phyloP scores from a whole-genome alignment of 2,113 vertebrate species.

The Gymnorhina tibicen region DNA sequence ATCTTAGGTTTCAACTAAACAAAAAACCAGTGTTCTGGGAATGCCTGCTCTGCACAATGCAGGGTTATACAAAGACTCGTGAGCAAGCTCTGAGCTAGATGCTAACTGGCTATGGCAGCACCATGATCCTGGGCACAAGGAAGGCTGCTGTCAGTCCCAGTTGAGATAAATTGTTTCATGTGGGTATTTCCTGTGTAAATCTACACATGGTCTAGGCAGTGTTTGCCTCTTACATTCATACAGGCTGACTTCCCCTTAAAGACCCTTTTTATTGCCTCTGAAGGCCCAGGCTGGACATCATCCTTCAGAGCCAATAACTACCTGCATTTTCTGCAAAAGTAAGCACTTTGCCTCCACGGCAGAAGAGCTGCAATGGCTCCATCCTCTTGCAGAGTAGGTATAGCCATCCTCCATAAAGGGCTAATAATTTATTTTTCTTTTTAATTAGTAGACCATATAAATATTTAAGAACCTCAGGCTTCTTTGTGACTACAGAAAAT shows the following conservation, averaged over 20 bases:
- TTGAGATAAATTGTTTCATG: not conserved
- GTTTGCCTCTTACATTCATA: not conserved
- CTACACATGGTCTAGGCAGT: not conserved
- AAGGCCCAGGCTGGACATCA: not conserved
- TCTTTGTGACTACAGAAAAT: not conserved
- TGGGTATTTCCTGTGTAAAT: not conserved
- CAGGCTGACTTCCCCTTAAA: not conserved
- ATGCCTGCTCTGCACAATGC: rapidly evolving
- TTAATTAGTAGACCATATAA: not conserved
- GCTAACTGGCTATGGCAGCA: not conserved
- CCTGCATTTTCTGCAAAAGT: not conserved
- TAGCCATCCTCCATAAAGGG: not conserved
- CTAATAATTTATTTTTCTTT: not conserved
- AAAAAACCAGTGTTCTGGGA: not conserved
- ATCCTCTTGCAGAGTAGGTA: not conserved
- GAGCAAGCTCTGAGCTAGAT: not conserved
- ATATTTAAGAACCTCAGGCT: not conserved
- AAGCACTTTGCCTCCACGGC: not conserved
- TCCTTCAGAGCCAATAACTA: not conserved
- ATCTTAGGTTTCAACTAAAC: not conserved
- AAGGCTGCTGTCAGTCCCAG: not conserved
- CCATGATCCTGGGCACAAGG: not conserved
- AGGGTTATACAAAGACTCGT: rapidly evolving
- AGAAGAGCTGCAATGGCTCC: not conserved
- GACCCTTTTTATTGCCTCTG: not conserved